Evolutionary conservation across 1,140 invertebrate genomes (phyloP), one percentile per base, ranked within the genome.

Genomic region (Thaumatotibia leucotreta): DNA sequence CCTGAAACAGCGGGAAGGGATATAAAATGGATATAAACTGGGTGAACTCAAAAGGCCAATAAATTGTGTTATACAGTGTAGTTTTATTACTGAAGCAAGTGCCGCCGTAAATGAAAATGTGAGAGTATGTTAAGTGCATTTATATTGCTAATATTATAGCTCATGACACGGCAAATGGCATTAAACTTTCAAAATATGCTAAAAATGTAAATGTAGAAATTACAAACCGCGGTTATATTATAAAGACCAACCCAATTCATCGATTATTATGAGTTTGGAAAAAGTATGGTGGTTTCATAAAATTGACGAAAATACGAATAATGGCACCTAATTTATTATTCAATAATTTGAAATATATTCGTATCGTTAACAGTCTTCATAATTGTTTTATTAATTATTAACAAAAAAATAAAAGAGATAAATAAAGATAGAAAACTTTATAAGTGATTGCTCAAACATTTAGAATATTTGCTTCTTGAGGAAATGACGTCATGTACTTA

Each of bases 1-100:
- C 52, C 52, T 17, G 52, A 31, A 58, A 58, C 52, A 58, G 52
- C 52, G 52, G 52, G 52, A 27, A 58, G 52, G 24, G 52, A 27
- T 27, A 58, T 54, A 54, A 54, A 54, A 54, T 24, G 50, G 50
- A n/a, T 54, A 54, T 58, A 58, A 58, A 58, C 52, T 58, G 52
- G 52, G 23, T 58, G 23, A 58, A 58, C 52, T 58, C 52, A 58
- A 58, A 58, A 58, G n/a, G 52, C 23, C 24, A 58, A 58, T 58
- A 58, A 58, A 58, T 58, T 58, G 22, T 58, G 52, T 58, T 27
- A 58, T 58, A 58, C 52, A 58, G 52, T 58, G 52, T 58, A 58
- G 52, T 58, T 58, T 58, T 58, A 58, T 29, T 58, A 27, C 24
- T 58, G n/a, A n/a, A 27, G 23, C 24, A 58, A 58, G 52, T 58